phyloP scores from a whole-genome alignment of 2,888 invertebrate species.

The Eulithis testata region DNA sequence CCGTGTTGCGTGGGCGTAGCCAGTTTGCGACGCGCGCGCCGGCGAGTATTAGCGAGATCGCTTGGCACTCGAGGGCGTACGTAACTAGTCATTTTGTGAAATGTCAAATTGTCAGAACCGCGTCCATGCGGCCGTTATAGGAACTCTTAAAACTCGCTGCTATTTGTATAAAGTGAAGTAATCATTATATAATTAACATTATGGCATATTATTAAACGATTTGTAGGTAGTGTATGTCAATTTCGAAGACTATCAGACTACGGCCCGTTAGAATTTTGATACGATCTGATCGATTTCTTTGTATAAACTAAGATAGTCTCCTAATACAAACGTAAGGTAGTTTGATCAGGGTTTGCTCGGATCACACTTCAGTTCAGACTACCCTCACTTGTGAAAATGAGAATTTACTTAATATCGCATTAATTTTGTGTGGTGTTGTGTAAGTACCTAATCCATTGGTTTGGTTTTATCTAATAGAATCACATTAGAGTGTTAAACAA shows the following conservation, averaged over 20 bases:
- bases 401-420: conserved; percentile 15
- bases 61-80: conserved; percentile 69
- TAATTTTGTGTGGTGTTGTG: conserved; percentile 29
- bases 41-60: conserved; percentile 63
- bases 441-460: conserved; percentile 30
- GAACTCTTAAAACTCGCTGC: conserved; percentile 92
- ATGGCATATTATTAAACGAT: conserved; percentile 80
- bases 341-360: conserved; percentile 14
- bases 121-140: conserved; percentile 85
- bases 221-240: conserved; percentile 81
- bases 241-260: conserved; percentile 82
- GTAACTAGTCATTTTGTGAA: conserved; percentile 85
- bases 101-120: conserved; percentile 83
- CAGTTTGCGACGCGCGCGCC: conserved; percentile 47
- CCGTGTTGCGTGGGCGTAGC: background rate
- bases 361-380: conserved; percentile 11
- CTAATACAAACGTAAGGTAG: conserved; percentile 24
- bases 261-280: conserved; percentile 51
- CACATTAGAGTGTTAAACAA: conserved; percentile 55
- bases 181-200: conserved; percentile 82
- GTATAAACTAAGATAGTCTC: conserved; percentile 28
- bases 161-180: conserved; percentile 88
- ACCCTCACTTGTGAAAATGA: conserved; percentile 15
- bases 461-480: conserved; percentile 50
- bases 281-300: conserved; percentile 37